Evolutionary conservation across 35 echinoderm and acorn worm species (phyloP).

Genomic region (Heliocidaris tuberculata): DNA sequence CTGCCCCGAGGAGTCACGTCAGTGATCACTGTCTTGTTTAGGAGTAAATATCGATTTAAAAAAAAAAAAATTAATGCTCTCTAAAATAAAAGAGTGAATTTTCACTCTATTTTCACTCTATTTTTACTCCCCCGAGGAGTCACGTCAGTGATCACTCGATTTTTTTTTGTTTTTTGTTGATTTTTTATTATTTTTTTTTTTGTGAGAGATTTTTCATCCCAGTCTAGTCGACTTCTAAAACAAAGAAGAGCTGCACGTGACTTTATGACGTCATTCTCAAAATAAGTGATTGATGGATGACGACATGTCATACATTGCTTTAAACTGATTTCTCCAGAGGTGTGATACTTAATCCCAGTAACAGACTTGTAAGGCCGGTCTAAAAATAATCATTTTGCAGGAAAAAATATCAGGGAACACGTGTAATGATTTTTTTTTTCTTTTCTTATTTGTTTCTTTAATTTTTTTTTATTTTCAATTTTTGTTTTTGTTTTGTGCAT

Average conservation of each 20-base stretch:
- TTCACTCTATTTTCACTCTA: too few relatives aligned
- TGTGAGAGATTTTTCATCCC: not conserved
- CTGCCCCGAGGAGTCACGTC: too few relatives aligned
- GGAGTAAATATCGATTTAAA: too few relatives aligned
- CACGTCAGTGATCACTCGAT: too few relatives aligned
- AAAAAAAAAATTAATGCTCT: too few relatives aligned
- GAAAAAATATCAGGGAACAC: not conserved
- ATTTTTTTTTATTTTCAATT: not conserved
- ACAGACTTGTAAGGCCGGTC: not conserved
- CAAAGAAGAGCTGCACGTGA: not conserved
- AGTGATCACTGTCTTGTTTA: too few relatives aligned
- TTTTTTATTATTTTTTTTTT: too few relatives aligned
- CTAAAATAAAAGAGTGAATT: too few relatives aligned
- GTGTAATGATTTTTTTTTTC: not conserved
- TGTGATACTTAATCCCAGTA: not conserved
- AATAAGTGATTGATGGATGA: not conserved
- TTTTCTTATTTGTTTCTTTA: too few relatives aligned
- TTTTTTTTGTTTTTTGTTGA: too few relatives aligned
- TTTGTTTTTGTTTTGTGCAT: not conserved
- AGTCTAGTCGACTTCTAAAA: not conserved
- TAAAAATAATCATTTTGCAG: not conserved
- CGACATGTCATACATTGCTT: not conserved
- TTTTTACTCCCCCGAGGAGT: too few relatives aligned
- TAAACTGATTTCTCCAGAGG: not conserved
- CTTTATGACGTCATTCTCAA: not conserved